phyloP scores from a whole-genome alignment of 1,140 invertebrate species.

The Rhagoletis zephyria region DNA sequence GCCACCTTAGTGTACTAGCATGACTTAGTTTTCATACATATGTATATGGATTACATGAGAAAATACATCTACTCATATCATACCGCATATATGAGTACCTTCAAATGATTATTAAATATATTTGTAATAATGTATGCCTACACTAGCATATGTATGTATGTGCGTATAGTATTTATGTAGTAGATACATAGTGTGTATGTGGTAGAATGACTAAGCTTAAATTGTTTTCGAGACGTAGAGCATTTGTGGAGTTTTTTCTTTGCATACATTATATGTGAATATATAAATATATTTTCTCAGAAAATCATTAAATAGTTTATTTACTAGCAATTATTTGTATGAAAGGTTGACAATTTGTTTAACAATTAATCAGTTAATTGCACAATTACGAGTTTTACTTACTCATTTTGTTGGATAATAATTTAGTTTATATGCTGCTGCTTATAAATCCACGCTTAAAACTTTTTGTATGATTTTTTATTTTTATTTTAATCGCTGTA shows the following conservation, averaged over 20 bases:
- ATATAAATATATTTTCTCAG: neutral
- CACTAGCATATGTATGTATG: too few species aligned
- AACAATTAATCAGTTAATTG: constrained; percentile 29
- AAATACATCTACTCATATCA: too few species aligned
- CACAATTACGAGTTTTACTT: constrained; percentile 17
- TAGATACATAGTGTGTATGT: too few species aligned
- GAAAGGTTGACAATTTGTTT: constrained; percentile 22
- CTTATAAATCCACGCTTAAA: neutral
- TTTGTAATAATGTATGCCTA: too few species aligned
- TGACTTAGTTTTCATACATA: neutral
- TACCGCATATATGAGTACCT: too few species aligned
- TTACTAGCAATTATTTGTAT: neutral
- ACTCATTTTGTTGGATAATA: constrained; percentile 33
- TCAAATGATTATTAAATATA: too few species aligned
- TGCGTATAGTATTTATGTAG: too few species aligned
- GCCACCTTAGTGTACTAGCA: constrained; percentile 18
- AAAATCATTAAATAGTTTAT: neutral
- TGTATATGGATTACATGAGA: too few species aligned
- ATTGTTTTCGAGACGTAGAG: too few species aligned
- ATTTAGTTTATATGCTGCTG: neutral
- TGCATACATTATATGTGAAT: neutral
- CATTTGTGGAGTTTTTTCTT: neutral
- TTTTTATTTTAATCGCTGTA: constrained; percentile 24
- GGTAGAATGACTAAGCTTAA: neutral
- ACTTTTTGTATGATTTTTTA: neutral